These are phyloP conservation scores for Conops quadrifasciatus DNA, from an alignment of 2,888 invertebrate genomes.

Conservation along the genomic window DNA sequence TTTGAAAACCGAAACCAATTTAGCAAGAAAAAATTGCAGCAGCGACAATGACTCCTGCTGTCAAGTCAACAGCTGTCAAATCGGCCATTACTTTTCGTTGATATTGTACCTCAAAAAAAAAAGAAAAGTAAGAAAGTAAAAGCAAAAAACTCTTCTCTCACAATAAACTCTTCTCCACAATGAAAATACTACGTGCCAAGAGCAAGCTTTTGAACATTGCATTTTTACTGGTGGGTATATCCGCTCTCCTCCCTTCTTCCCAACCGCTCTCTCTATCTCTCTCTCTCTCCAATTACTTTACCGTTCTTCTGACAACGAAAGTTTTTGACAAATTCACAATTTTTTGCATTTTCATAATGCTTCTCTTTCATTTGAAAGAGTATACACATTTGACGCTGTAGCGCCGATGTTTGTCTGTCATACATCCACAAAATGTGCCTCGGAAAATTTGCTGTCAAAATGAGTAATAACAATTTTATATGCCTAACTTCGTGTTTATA, in stretches of 20 bases:
- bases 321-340: no score
- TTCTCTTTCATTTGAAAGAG: no score
- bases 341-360: no score
- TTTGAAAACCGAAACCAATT: no score
- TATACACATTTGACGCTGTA: no score
- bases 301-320: no score
- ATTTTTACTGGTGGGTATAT: no score
- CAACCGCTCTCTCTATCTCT: neutral
- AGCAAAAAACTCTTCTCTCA: neutral
- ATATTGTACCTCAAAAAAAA: neutral
- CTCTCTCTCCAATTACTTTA: neutral
- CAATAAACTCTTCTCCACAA: no score
- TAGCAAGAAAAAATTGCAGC: no score
- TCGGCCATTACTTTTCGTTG: constrained; percentile 10
- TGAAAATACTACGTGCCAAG: no score
- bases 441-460: neutral
- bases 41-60: neutral
- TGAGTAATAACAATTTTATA: neutral
- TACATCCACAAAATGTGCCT: neutral
- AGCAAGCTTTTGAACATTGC: no score
- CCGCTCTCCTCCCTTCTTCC: neutral
- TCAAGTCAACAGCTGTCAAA: constrained; percentile 12
- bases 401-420: neutral
- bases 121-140: constrained; percentile 1
- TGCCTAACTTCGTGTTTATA: constrained; percentile 15